Base-by-base conservation (phyloP, 1,140 invertebrate species). In the Coelopa frigida region DNA sequence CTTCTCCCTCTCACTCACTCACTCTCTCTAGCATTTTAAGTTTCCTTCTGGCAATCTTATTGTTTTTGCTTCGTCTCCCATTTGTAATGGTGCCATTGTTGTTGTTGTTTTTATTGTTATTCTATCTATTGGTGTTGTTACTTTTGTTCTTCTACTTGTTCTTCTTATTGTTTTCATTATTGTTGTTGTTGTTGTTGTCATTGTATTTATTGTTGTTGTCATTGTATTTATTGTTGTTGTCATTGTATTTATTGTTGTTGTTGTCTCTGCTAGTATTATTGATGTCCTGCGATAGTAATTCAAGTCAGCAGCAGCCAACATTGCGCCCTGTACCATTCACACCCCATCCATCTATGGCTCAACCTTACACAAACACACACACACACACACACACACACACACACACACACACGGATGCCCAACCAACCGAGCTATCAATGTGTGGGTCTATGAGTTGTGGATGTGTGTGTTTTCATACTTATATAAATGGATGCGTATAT, bases 401-500 rank as follows among this genome's bases (percentile, higher is more conserved):
- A 23, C 20, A 4, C 20, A 39, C 10, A 35, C 11, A 20, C 17
- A 35, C 20, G 17, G 17, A 35, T 35, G 33, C 33, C 17, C 33
- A 20, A 35, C 8, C 27, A 14, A 10, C 8, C 14, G 27, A 10
- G 27, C 14, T 29, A 12, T 40, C 20, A 12, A 18, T 45, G n/a
- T 42, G 17, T 50, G n/a, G 44, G 15, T 55, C 27, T 57, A 53
- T 49, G 44, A 53, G 27, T 29, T 29, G 27, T 29, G 27, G 8
- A 14, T 29, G 27, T 29, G 27, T 29, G 27, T 29, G 27, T 52
- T 62, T 51, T 8, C 27, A 29, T 29, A 10, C 14, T 29, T n/a
- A n/a, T n/a, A 10, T 29, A 14, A 29, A 29, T 29, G 27, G 8
- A 10, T 8, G 27, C 14, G 55, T 61, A 61, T 61, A n/a, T n/a